Base-by-base conservation (phyloP, 2,888 invertebrate genomes). In the Eristalinus aeneus region DNA sequence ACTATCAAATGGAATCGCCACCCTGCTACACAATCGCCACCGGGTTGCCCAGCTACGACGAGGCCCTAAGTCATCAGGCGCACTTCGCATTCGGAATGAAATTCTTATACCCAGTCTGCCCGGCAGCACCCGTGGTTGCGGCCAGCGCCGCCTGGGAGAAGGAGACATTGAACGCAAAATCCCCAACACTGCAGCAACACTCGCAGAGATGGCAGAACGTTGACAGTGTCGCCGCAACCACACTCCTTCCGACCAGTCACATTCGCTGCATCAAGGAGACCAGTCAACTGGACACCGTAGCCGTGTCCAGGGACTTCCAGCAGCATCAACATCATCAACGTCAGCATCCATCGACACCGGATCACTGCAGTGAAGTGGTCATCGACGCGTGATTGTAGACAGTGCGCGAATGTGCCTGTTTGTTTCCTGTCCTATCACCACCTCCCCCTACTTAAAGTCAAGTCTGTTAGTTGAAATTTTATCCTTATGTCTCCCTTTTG, bases 21-120 rank as follows among this genome's bases (percentile, higher is more conserved):
- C 95, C 95, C 53, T 94, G 94, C 89, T 95, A 95, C 90, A 94
- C 95, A 58, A 93, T 95, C 87, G 95, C 94, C 89, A 94, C 95
- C 32, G 95, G 95, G 10, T 90, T 95, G 78, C 95, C 95, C 46
- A 94, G 93, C 84, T 95, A 95, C 91, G 94, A 94, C 83, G 95
- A 95, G 90, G 95, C 95, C 12, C 90, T 95, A 89, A 93, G 94
- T 90, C 94, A 94, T 90, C 91, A 92, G 89, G 90, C 92, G 93
- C 82, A 87, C 65, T 92, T 90, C 85, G 79, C 87, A 74, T 85
- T 85, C 31, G 91, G 91, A 89, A 91, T 91, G 91, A 92, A 91
- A 88, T 91, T 91, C 88, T 88, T 91, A 77, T 91, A 91, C 89
- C 92, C 92, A 68, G 89, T 89, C n/a, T 89, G 91, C 85, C 90